phyloP scores from a whole-genome alignment of 2,888 invertebrate species.

The Drosophila lutescens region DNA sequence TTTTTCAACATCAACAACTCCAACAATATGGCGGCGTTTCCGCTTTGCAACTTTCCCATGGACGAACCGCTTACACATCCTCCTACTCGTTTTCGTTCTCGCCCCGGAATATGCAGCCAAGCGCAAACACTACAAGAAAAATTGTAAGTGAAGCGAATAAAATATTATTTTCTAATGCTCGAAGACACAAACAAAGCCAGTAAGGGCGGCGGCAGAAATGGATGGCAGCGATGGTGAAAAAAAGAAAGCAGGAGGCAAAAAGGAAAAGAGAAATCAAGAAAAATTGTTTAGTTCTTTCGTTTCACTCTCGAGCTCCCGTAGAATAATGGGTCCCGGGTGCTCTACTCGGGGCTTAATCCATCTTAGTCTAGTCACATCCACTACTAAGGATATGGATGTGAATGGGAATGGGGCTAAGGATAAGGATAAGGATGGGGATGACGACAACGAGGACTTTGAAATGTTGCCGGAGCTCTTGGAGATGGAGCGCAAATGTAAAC shows the following conservation, averaged over 20 bases:
- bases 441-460: conserved; percentile 62
- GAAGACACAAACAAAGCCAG: conserved; percentile 48
- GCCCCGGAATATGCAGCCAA: conserved; percentile 31
- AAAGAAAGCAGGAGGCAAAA: conserved; percentile 42
- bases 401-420: conserved; percentile 7
- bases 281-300: conserved; percentile 65
- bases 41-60: conserved; percentile 20
- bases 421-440: conserved; percentile 13
- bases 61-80: conserved; percentile 9
- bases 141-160: conserved; percentile 80
- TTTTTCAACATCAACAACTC: conserved; percentile 81
- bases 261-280: conserved; percentile 71
- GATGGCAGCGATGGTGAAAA: conserved; percentile 13
- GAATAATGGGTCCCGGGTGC: conserved; percentile 39
- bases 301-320: conserved; percentile 15
- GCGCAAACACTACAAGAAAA: conserved; percentile 78
- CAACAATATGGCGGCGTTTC: conserved; percentile 72
- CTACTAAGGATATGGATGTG: conserved; percentile 29
- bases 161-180: conserved; percentile 81
- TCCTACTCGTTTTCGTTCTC: not conserved
- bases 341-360: conserved; percentile 78
- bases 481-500: conserved; percentile 60
- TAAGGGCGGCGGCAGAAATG: conserved; percentile 32
- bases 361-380: conserved; percentile 77
- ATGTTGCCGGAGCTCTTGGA: conserved; percentile 53